phyloP scores from a whole-genome alignment of 30 jellyfish, hydroid and myxozoan species.

The Aurelia coerulea region DNA sequence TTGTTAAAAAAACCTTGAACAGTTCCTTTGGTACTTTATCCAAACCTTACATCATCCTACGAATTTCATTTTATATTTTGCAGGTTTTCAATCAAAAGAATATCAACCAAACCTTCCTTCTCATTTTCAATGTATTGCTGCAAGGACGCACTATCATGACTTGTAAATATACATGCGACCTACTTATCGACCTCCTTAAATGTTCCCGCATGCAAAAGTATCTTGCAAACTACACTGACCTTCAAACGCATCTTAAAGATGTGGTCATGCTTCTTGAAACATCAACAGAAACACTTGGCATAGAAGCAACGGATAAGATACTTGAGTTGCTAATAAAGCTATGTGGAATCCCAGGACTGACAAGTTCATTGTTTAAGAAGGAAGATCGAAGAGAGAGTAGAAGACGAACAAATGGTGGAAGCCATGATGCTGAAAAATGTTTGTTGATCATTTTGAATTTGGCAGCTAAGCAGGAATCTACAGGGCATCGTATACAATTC shows the following conservation, averaged over 20 bases:
- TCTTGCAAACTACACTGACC: slow-evolving; percentile 67
- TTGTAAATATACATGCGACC: slow-evolving; percentile 78
- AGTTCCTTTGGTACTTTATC: too few relatives aligned
- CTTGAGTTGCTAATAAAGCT: slow-evolving; percentile 24
- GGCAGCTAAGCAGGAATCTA: slow-evolving; percentile 1
- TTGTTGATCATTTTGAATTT: slow-evolving; percentile 20
- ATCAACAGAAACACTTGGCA: slow-evolving; percentile 1
- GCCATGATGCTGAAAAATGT: background rate
- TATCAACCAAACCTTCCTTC: slow-evolving; percentile 63
- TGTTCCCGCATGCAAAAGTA: slow-evolving; percentile 49
- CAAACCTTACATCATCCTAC: too few relatives aligned
- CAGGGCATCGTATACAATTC: slow-evolving; percentile 10
- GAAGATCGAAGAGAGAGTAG: background rate
- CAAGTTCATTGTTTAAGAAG: background rate
- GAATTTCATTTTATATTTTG: background rate
- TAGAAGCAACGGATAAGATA: slow-evolving; percentile 51
- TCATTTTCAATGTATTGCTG: slow-evolving; percentile 69
- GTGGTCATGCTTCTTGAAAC: slow-evolving; percentile 19
- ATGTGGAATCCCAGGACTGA: slow-evolving; percentile 6
- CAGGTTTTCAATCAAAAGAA: slow-evolving; percentile 88
- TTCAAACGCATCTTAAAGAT: slow-evolving; percentile 28
- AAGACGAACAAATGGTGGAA: background rate
- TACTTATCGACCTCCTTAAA: slow-evolving; percentile 70
- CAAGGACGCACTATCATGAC: slow-evolving; percentile 51
- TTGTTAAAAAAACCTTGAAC: too few relatives aligned